These are phyloP conservation scores for Ptychochromis oligacanthus DNA, from an alignment of 2,113 vertebrate species.

Conservation along the genomic window DNA sequence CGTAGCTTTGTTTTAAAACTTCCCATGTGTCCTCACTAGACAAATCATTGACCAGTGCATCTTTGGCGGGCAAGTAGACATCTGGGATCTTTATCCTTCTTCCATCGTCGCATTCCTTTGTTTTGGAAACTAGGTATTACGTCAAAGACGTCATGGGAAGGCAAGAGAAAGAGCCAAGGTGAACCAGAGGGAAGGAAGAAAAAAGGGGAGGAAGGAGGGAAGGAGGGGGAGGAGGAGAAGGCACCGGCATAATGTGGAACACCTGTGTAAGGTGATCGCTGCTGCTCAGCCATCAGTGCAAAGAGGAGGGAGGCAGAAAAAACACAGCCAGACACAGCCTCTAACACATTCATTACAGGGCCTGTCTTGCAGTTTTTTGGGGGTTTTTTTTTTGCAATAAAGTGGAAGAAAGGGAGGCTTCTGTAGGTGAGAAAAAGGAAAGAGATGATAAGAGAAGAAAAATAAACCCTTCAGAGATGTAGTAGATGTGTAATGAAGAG, in stretches of 20 bases:
- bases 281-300: conserved; percentile 50
- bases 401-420: conserved; percentile 27
- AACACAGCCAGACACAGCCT: conserved; percentile 51
- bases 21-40: conserved; percentile 21
- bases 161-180: conserved; percentile 29
- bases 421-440: conserved; percentile 22
- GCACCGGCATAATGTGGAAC: conserved; percentile 67
- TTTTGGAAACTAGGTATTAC: conserved; percentile 42
- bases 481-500: conserved; percentile 14
- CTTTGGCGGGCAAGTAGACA: conserved; percentile 21
- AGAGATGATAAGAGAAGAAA: conserved; percentile 12
- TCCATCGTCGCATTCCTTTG: conserved; percentile 46
- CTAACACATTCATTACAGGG: conserved; percentile 57
- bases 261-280: conserved; percentile 74
- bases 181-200: conserved; percentile 19
- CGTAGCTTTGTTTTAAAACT: conserved; percentile 15
- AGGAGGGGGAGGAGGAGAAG: conserved; percentile 3
- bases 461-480: conserved; percentile 13
- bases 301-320: conserved; percentile 49
- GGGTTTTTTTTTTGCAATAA: conserved; percentile 8
- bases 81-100: conserved; percentile 39
- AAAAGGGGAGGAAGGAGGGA: neutral
- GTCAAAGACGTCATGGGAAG: conserved; percentile 41
- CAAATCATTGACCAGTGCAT: conserved; percentile 32
- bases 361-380: neutral